Conservation (phyloP, 2,888 invertebrate species). For the Acronicta leporina region DNA sequence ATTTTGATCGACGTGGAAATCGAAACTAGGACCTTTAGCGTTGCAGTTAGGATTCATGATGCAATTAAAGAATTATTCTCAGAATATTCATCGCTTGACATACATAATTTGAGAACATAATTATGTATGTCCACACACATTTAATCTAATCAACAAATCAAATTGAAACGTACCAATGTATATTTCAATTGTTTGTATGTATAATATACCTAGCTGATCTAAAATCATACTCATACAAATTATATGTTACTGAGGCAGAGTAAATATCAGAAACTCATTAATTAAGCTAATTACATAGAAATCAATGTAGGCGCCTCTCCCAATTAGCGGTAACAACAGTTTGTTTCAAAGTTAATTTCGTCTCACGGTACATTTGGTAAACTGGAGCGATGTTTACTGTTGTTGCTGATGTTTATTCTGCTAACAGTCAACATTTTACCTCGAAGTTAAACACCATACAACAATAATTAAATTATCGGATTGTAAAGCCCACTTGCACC, state of each 20-base stretch:
- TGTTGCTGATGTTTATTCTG: no score
- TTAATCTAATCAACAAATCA: neutral
- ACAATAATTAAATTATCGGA: no score
- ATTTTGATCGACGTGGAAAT: no score
- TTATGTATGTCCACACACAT: no score
- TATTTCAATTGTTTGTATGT: no score
- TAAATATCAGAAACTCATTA: slow-evolving; percentile 26
- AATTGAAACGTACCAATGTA: slow-evolving; percentile 4
- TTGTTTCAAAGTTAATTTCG: slow-evolving; percentile 21
- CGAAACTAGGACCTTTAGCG: no score
- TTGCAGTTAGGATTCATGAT: no score
- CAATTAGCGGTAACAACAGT: slow-evolving; percentile 22
- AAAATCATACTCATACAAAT: slow-evolving; percentile 12
- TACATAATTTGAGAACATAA: no score
- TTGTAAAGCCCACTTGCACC: no score
- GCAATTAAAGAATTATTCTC: no score
- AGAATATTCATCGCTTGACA: no score
- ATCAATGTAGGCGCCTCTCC: slow-evolving; percentile 15
- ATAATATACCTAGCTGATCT: slow-evolving; percentile 1
- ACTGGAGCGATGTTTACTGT: neutral
- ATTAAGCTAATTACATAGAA: slow-evolving; percentile 27
- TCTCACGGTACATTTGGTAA: slow-evolving; percentile 19
- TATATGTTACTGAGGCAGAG: slow-evolving; percentile 1
- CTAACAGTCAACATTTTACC: neutral
- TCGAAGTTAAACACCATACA: neutral